Evolutionary conservation across 1,140 invertebrate genomes (phyloP), one percentile per base, ranked within the genome.

Genomic region (Sogatella furcifera): DNA sequence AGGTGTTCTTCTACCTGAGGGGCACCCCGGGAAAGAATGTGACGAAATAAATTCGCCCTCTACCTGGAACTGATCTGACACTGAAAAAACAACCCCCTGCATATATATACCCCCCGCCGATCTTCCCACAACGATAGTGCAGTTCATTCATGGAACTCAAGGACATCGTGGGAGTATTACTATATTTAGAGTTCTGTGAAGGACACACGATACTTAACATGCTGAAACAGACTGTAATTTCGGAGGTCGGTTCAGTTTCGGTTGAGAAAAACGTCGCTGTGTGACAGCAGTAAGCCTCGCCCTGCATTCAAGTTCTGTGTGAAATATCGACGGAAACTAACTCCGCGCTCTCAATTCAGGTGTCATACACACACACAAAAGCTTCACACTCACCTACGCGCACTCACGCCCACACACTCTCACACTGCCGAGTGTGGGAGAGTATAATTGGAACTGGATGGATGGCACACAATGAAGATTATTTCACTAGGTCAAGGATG

Each of bases 1-100:
- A 38, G 34, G 34, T 38, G 34, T 38, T 38, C n/a, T n/a, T n/a
- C 34, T 38, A 38, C 34, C 34, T 38, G 34, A 10, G 11, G 24
- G 11, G 34, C 34, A 38, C 34, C 34, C 34, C 17, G 14, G 4
- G 14, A 52, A 24, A 34, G 53, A 31, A 55, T 55, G 53, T 55
- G 53, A 55, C 53, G 53, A 55, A 55, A 55, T 55, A 55, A 55
- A 55, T 55, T 55, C 21, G 15, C 19, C 14, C n/a, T 34, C 53
- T 55, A 55, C 53, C 53, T 55, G 53, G 53, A 34, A 38, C 34
- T 38, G 34, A 38, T 38, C 34, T 38, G 34, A 24, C 13, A 55
- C 34, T 3, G 34, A 24, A 55, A 55, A 55, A 55, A 55, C 24
- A 17, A 28, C 24, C 24, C 53, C 53, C 46, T 52, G n/a, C n/a